Evolutionary conservation across 53 echinoderm and acorn worm genomes (phyloP), one percentile per base, ranked within the genome.

Genomic region (Mesocentrotus franciscanus): DNA sequence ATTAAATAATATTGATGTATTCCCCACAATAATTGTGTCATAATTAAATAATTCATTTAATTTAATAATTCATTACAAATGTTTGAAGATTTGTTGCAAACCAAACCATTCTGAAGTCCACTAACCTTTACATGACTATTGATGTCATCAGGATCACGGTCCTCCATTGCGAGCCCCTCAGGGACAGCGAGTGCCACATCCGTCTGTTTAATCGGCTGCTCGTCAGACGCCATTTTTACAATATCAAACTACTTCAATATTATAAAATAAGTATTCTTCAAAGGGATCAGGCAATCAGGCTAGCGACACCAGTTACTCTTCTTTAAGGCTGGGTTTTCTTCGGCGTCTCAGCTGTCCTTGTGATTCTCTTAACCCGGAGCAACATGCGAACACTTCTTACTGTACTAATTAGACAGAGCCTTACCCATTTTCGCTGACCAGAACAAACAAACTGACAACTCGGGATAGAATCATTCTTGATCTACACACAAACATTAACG

Each of bases 121-220:
- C 94, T 49, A 24, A 96, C 96, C 96, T 90, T 96, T n/a, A 96
- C 94, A 58, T 94, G 96, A 58, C 90, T 90, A 89, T 96, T 96
- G 79, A 96, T 94, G 32, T 90, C 91, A 34, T 94, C 94, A 35
- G 96, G 96, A 79, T 96, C 96, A 2, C 96, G 90, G 70, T 96
- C 94, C 26, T 49, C 78, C 94, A 96, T 94, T 17, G 74, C 94
- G 26, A 94, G 94, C 8, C 90, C 89, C 39, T 76, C 91, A 13
- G 89, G 92, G n/a, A 95, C 61, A 3, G 20, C 42, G 2, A 93
- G 78, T 57, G 60, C 81, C 16, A 93, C 93, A 60, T 93, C 93
- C 1, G 30, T 1, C 83, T 29, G 27, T 35, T 81, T 81, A 4
- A 60, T 93, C 83, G 93, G 79, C 60, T 78, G 79, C 60, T 93